Base-by-base conservation (phyloP, 92 coral and sea anemone genomes). In the Umimayanthus kanabou region DNA sequence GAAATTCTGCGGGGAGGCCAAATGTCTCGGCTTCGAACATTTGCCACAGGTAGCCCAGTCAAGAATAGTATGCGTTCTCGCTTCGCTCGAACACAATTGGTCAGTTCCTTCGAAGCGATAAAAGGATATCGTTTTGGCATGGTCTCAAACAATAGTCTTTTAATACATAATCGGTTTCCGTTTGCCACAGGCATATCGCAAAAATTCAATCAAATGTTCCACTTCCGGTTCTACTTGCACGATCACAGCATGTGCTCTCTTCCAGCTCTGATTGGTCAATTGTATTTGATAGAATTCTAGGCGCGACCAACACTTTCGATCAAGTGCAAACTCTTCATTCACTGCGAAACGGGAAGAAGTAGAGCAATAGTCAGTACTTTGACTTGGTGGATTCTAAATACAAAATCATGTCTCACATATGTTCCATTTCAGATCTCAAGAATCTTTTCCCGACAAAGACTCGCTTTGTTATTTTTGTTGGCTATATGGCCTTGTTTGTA, bases 391-490 rank as follows among this genome's bases (percentile, higher is more conserved):
- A 33, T 61, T 61, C 69, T 61, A 53, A 53, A 53, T 53, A 11
- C 69, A 77, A 50, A 53, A 84, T 88, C 85, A 69, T 86, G 50
- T 20, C 85, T 55, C 10, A 53, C 1, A 45, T 73, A 57, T 92
- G 89, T 37, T 92, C 95, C 49, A 66, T 91, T 67, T 90, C 91
- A 26, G 92, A 92, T 64, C 86, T 96, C 16, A 92, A 90, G 81
- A 97, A 95, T 89, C 89, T 97, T 25, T 97, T 97, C 73, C 98
- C 98, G 20, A 91, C 99, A n/a, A 93, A 90, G 88, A 82, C 88
- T 20, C 99, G 95, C 80, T 90, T 97, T 42, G 26, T 95, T 8
- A 95, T 97, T 88, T 97, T 97, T 91, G 77, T 92, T 30, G 94
- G 94, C 15, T 95, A 97, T 65, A 95, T 97, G 92, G 90, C 90